Evolutionary conservation across 2,888 invertebrate genomes (phyloP).

Genomic region (Chymomyza caudatula): DNA sequence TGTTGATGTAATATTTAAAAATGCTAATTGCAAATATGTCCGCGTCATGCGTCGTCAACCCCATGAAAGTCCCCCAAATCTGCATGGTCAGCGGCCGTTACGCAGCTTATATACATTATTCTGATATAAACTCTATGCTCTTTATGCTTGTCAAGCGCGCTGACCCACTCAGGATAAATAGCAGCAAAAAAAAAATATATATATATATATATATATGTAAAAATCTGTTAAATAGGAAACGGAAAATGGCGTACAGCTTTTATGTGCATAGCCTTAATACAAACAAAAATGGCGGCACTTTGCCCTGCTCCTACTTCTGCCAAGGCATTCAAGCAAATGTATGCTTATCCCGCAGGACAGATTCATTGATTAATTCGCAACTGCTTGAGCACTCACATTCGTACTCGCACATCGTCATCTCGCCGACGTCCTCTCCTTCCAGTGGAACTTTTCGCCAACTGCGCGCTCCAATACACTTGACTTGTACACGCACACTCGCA

Average conservation of each 20-base stretch:
- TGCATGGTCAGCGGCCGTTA: background rate
- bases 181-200: background rate
- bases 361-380: slow-evolving; percentile 68
- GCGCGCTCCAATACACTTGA: slow-evolving; percentile 19
- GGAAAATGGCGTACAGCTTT: slow-evolving; percentile 20
- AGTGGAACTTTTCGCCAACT: slow-evolving; percentile 38
- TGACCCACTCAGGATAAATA: background rate
- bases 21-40: slow-evolving; percentile 39
- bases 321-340: background rate
- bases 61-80: background rate
- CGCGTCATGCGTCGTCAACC: slow-evolving; percentile 22
- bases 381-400: slow-evolving; percentile 41
- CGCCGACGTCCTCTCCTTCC: slow-evolving; percentile 10
- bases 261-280: background rate
- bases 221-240: slow-evolving; percentile 8
- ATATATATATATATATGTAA: too few species aligned
- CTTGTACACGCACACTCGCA: slow-evolving; percentile 12
- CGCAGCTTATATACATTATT: background rate
- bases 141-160: background rate
- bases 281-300: background rate
- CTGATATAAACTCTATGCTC: slow-evolving; percentile 28
- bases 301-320: slow-evolving; percentile 5
- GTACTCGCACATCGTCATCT: slow-evolving; percentile 26
- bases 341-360: slow-evolving; percentile 50
- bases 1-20: slow-evolving; percentile 41